Evolutionary conservation across 2,888 invertebrate genomes (phyloP).

Genomic region (Rugalucina vietnamica): DNA sequence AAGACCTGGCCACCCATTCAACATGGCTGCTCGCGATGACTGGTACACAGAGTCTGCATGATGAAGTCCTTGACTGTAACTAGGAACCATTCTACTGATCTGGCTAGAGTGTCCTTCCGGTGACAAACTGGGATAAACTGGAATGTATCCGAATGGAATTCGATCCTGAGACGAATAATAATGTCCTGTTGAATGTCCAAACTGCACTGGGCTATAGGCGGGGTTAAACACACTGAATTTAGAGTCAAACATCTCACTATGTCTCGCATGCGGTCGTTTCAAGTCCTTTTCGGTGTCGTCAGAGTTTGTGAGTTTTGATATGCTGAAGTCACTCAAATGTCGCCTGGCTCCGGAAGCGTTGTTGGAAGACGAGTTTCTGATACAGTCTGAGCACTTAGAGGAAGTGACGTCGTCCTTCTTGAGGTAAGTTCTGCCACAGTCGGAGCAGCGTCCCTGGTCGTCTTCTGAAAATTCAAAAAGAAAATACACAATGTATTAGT

Average conservation of each 20-base stretch:
- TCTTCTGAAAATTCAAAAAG: constrained; percentile 65
- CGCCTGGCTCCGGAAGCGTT: constrained; percentile 27
- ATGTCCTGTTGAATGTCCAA: not conserved
- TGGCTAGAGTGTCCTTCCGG: constrained; percentile 25
- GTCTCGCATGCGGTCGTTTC: not conserved
- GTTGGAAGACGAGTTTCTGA: constrained; percentile 38
- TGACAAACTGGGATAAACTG: constrained; percentile 45
- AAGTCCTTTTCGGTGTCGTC: constrained; percentile 23
- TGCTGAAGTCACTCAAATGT: constrained; percentile 72
- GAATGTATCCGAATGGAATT: constrained; percentile 48
- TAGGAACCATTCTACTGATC: constrained; percentile 39
- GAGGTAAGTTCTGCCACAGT: constrained; percentile 64
- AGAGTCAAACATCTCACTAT: constrained; percentile 42
- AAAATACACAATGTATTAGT: no score
- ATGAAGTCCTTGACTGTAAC: constrained; percentile 32
- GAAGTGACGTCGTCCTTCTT: constrained; percentile 52
- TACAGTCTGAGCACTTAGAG: constrained; percentile 59
- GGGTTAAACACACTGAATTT: constrained; percentile 22
- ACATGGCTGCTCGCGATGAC: constrained; percentile 32
- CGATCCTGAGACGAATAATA: constrained; percentile 40
- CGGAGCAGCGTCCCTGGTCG: constrained; percentile 62
- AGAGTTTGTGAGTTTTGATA: constrained; percentile 70
- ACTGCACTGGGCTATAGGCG: constrained; percentile 42
- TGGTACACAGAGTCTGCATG: constrained; percentile 49
- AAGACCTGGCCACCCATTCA: constrained; percentile 45